Conservation (phyloP, 2,797 vertebrate genomes). For the Harpagifer antarcticus region DNA sequence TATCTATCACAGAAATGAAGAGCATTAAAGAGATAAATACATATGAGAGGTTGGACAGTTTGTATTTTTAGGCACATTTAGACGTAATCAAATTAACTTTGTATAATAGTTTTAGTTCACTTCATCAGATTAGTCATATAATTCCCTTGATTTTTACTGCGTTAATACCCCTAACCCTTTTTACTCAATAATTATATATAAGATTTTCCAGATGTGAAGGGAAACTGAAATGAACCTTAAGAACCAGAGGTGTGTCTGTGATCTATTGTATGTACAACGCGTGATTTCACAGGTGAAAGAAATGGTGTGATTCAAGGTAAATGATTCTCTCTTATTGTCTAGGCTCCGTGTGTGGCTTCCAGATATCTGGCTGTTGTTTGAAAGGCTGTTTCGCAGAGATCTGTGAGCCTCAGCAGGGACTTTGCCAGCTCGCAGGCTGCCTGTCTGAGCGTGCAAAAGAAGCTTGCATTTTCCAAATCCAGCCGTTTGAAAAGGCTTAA, state of each 20-base stretch:
- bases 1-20: not conserved
- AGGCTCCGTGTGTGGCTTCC: slow-evolving; percentile 37
- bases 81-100: not conserved
- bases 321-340: slow-evolving; percentile 27
- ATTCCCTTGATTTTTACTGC: slow-evolving; percentile 3
- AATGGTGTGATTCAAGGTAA: slow-evolving; percentile 26
- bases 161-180: not conserved
- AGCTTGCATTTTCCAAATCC: slow-evolving; percentile 70
- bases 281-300: slow-evolving; percentile 8
- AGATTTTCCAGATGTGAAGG: not conserved
- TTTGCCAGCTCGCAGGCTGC: slow-evolving; percentile 27
- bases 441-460: slow-evolving; percentile 47
- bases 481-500: slow-evolving; percentile 68
- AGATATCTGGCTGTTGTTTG: slow-evolving; percentile 33
- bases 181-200: not conserved
- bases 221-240: not conserved
- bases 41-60: not conserved
- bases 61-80: not conserved
- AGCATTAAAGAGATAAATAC: not conserved
- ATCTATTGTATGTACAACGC: slow-evolving; percentile 7
- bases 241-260: slow-evolving; percentile 4
- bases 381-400: slow-evolving; percentile 29
- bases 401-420: slow-evolving; percentile 30
- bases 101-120: not conserved
- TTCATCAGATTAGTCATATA: not conserved